Base-by-base conservation (phyloP, 2,888 invertebrate species). In the Callimorpha dominula region DNA sequence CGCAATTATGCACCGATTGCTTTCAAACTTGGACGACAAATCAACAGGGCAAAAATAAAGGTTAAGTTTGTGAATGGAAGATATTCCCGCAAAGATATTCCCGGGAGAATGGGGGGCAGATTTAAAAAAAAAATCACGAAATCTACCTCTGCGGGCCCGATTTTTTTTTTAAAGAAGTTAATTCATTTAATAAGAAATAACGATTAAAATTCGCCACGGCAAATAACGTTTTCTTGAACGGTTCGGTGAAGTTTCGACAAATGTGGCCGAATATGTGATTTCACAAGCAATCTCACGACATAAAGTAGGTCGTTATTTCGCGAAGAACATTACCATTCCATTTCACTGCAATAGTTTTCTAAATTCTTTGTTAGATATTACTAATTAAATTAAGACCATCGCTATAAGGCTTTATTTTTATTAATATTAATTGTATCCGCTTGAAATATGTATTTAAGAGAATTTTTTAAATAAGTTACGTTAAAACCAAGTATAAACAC, bases 271-370 rank as follows among this genome's bases (percentile, higher is more conserved):
- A 40, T 15, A n/a, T 49, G 8, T 40, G 50, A 65, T 71, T 66
- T 66, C 65, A 60, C 71, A 46, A 60, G 40, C 49, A 60, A 71
- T 66, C 40, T 71, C 8, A 60, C 60, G 60, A 46, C 20, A 57
- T 40, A 60, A 50, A 60, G 42, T 40, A 14, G 65, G 46, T 49
- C 65, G 46, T 57, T 46, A 52, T 66, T 40, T 65, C 60, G 49
- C n/a, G 14, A 60, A 65, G 20, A 12, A 11, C 20, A 17, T 54
- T 17, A 43, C 65, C 8, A 40, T 65, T 4, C 5, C 66, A 71
- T 71, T 71, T 71, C 50, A 66, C 60, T 71, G n/a, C 50, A 60
- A 66, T 52, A 42, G 42, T 65, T 71, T 66, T 71, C 66, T 71
- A 62, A 62, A 66, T 67, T 62, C 50, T 62, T 43, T 31, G 6